These are phyloP conservation scores for Megatriorchis doriae DNA, from an alignment of 2,113 vertebrate genomes.

Conservation along the genomic window DNA sequence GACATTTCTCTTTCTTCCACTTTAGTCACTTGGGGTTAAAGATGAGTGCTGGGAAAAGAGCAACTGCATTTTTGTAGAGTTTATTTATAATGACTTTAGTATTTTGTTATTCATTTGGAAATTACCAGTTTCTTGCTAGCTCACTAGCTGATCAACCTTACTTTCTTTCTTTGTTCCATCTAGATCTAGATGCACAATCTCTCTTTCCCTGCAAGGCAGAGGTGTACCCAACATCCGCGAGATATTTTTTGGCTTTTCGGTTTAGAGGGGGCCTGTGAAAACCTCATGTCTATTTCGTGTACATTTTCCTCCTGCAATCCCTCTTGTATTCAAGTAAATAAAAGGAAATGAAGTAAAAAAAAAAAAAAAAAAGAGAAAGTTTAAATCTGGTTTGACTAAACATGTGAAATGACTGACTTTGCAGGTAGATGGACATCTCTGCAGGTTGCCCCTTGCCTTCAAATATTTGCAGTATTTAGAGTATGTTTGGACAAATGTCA, in stretches of 20 bases:
- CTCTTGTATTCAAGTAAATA: background rate
- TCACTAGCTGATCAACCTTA: background rate
- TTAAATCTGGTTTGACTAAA: background rate
- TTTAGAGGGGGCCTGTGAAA: background rate
- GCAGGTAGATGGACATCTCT: background rate
- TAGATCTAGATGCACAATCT: background rate
- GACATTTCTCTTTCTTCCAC: background rate
- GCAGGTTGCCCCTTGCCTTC: background rate
- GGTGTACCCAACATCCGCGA: background rate
- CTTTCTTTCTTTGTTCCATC: background rate
- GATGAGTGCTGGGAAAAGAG: background rate
- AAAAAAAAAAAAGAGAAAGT: background rate
- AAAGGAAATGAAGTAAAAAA: background rate
- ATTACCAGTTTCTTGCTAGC: background rate
- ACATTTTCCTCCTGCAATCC: background rate
- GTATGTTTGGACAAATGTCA: background rate
- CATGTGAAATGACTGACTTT: background rate
- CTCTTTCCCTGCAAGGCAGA: background rate
- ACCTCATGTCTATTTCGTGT: background rate
- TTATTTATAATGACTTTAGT: background rate
- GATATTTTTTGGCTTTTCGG: background rate
- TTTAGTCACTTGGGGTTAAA: background rate
- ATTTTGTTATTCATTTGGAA: background rate
- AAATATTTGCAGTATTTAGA: background rate
- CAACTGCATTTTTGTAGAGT: background rate